Evolutionary conservation across 1,140 invertebrate species (phyloP), one percentile per base, ranked within the genome.

Genomic region (Pseudomyrmex pallidus): DNA sequence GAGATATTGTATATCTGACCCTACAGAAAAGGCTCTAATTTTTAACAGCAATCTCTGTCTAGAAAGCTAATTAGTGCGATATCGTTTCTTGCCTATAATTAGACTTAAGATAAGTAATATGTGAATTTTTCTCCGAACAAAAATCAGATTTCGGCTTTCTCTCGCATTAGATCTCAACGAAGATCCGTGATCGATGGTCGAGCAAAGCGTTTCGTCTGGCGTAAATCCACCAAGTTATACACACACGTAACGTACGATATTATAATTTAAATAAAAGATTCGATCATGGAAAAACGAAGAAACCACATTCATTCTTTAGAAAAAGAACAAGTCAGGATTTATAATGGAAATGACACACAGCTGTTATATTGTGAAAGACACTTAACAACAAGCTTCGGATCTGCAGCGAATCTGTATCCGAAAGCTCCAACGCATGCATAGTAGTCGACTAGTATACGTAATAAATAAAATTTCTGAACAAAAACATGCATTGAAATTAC

Each of bases 391-490:
- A 72, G 85, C 77, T 85, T 85, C 87, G 90, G 90, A 90, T 88
- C 90, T 90, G 89, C 89, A 90, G 87, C 87, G 86, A 90, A 84
- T 90, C 84, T 90, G 89, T 89, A 90, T 90, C 89, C 88, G 83
- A 92, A 91, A 87, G 90, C 86, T 89, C 91, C 89, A 90, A 88
- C 91, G 92, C 92, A 91, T 93, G 90, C 90, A 92, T 92, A 93
- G 91, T 94, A 94, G 93, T 93, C 92, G 91, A 91, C 92, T 94
- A 94, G 93, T 94, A 92, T 94, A 94, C 91, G 92, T 94, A 93
- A 93, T 91, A 91, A 94, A 94, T 93, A 94, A 94, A 94, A 90
- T 94, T 94, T 94, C 93, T 93, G 93, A 93, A 92, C 87, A 93
- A 93, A 91, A 35, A 7, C 90, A 35, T 7, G 54, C 4, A 25